Base-by-base conservation (phyloP, 2,888 invertebrate genomes). In the Standfussiana lucernea region DNA sequence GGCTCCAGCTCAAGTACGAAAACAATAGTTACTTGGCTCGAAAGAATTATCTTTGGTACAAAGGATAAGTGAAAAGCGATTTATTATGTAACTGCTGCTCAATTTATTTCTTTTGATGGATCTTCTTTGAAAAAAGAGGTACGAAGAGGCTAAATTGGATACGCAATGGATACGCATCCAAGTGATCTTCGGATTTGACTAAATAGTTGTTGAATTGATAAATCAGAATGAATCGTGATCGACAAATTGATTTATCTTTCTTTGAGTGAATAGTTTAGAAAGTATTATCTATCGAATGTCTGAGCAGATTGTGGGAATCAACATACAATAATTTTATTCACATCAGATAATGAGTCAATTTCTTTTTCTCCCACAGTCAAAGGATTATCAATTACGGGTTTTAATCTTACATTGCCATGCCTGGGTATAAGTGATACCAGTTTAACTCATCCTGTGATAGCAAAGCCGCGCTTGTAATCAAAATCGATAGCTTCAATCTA, bases 21-120 rank as follows among this genome's bases (percentile, higher is more conserved):
- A 92, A 92, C 92, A 92, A 92, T 92, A 91, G 92, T 90, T 90
- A 87, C 86, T 89, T 88, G 83, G 81, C 83, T 90, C 81, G 82
- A 84, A 87, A 86, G 88, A 87, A 88, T 83, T 89, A 83, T 75
- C 77, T 82, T 67, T 77, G 83, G 86, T 75, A 37, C 61, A 73
- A 69, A 59, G 24, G n/a, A 71, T 40, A 47, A 86, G 68, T 62
- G 56, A 0, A 42, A 5, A 76, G 85, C 86, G 85, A 67, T 77
- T 74, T 83, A 40, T 71, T 71, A 72, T 10, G 18, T 61, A 72
- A 80, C 50, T 35, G 13, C 40, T 65, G 35, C 13, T 47, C 11
- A 32, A 40, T 18, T 21, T 61, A 50, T 35, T 21, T 42, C 11
- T 37, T 35, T 35, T 11, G 28, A 10, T 13, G 0, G 18, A 37